phyloP scores from a whole-genome alignment of 1,140 invertebrate genomes.

The Macrobrachium rosenbergii region DNA sequence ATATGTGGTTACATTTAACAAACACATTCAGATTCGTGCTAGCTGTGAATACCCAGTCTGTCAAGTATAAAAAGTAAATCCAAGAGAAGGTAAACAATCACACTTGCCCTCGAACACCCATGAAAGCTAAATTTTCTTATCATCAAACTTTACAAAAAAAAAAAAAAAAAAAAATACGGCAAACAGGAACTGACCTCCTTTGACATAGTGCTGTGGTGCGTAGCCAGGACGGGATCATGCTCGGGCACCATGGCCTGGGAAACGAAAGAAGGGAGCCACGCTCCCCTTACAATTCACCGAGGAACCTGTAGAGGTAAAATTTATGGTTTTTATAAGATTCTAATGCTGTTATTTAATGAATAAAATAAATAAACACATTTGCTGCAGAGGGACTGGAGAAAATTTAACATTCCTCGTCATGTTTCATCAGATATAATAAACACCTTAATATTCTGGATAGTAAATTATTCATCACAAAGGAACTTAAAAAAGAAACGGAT shows the following conservation, averaged over 20 bases:
- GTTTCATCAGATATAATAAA: no score
- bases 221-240: constrained; percentile 41
- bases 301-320: constrained; percentile 24
- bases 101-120: background rate
- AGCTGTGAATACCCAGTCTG: no score
- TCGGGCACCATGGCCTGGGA: constrained; percentile 54
- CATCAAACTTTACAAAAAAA: no score
- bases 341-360: background rate
- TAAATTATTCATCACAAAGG: no score
- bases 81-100: background rate
- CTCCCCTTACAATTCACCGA: constrained; percentile 40
- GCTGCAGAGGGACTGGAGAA: no score
- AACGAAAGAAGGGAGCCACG: constrained; percentile 19
- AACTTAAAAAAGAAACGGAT: no score
- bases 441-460: no score
- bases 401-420: no score
- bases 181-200: constrained; percentile 29
- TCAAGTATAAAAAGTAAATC: no score
- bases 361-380: background rate
- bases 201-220: constrained; percentile 50
- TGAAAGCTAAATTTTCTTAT: background rate
- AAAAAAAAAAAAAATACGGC: no score
- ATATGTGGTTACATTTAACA: no score
- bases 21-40: no score
- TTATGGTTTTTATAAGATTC: background rate